Conservation (phyloP, 2,888 invertebrate species). For the Muschampia plurimacula region DNA sequence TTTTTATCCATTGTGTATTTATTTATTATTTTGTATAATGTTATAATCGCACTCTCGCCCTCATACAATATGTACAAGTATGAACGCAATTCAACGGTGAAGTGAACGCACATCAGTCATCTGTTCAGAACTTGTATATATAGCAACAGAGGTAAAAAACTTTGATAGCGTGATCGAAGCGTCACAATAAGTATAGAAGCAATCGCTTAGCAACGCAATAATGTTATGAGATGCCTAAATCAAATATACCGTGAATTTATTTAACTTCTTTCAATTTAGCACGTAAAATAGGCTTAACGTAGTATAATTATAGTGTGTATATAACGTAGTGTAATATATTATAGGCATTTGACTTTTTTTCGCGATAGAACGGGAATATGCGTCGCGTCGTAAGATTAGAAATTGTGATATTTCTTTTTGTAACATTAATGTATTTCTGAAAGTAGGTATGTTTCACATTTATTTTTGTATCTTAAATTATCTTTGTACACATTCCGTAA, state of each 20-base stretch:
- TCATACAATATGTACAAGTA: neutral
- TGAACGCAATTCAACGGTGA: neutral
- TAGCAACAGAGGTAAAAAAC: conserved; percentile 14
- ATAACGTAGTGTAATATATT: neutral
- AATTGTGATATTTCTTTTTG: neutral
- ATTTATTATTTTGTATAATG: too few species aligned
- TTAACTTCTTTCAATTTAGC: neutral
- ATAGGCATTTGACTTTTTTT: neutral
- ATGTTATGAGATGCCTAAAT: neutral
- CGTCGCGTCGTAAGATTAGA: neutral
- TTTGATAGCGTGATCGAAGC: conserved; percentile 20
- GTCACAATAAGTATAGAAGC: neutral
- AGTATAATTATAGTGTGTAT: too few species aligned
- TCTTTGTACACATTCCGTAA: neutral
- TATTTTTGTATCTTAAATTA: conserved; percentile 8
- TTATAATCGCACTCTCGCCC: too few species aligned
- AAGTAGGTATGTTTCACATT: neutral
- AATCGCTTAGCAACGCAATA: neutral
- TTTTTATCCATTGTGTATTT: too few species aligned
- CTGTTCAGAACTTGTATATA: conserved; percentile 16
- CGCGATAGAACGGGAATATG: neutral
- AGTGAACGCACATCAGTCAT: neutral
- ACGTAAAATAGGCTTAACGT: neutral
- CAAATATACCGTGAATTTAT: neutral
- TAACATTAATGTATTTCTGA: neutral